Percentiles rank a stretch among this genome's conserved stretches.
Conservation (phyloP, 2,797 vertebrate species). For the Yasuhikotakia modesta region DNA sequence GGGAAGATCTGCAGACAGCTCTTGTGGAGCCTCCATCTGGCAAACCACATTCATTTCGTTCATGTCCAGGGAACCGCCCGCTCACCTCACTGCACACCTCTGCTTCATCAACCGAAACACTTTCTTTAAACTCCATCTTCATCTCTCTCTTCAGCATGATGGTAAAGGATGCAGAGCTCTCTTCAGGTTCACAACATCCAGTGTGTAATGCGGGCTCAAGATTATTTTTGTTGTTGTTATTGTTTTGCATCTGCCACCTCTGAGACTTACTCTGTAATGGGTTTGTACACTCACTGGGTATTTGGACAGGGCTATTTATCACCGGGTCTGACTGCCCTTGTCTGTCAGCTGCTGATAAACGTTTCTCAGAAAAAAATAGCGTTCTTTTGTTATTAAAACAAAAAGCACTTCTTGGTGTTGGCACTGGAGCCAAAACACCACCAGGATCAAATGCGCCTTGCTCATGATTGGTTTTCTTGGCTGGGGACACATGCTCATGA, state of each 20-base stretch:
- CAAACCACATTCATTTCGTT: not conserved
- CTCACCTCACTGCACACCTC: not conserved
- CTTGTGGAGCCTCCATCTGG: not conserved
- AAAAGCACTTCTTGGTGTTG: slow-evolving; percentile 43
- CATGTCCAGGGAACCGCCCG: not conserved
- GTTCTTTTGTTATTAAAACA: not conserved
- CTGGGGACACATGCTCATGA: slow-evolving; percentile 42
- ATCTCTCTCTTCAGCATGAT: too few species aligned
- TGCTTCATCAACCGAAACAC: not conserved
- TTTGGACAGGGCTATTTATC: not conserved
- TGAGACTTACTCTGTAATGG: not conserved
- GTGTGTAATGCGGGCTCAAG: not conserved
- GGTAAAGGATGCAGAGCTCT: not conserved
- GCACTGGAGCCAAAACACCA: slow-evolving; percentile 40
- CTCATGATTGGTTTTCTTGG: slow-evolving; percentile 41
- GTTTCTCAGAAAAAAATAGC: slow-evolving; percentile 2
- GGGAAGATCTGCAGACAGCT: slow-evolving; percentile 9
- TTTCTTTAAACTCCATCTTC: too few species aligned
- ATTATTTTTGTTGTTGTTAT: slow-evolving; percentile 31
- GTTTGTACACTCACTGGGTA: not conserved
- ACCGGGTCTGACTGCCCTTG: not conserved
- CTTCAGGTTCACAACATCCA: not conserved
- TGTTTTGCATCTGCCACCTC: not conserved
- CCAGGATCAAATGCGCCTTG: slow-evolving; percentile 67
- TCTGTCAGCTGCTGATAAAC: not conserved